A percentile compares a stretch with the other conserved stretches of the same genome.
phyloP scores from a whole-genome alignment of 2,797 vertebrate genomes.

The Thripadectes ignobilis region DNA sequence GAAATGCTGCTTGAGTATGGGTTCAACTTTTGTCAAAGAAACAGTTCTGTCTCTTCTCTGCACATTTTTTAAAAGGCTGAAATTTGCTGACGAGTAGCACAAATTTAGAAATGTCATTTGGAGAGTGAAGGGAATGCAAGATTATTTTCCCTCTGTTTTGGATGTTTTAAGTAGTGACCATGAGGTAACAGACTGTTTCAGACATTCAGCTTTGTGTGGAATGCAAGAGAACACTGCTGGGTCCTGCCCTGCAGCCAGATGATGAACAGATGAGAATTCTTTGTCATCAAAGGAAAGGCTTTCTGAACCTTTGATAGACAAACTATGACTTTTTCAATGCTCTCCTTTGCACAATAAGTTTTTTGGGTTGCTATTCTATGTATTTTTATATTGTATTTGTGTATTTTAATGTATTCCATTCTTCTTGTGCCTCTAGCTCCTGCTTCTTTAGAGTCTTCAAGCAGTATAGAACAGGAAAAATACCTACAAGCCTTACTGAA shows the following conservation, averaged over 20 bases:
- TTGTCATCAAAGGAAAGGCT: neutral
- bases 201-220: neutral
- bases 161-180: neutral
- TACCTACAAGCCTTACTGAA: slow-evolving; percentile 94
- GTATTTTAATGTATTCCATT: neutral
- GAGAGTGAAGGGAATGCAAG: neutral
- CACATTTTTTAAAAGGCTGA: neutral
- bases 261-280: neutral
- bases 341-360: neutral
- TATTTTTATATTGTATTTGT: neutral
- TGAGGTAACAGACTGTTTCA: neutral
- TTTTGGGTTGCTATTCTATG: neutral
- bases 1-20: neutral
- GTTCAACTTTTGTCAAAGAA: neutral
- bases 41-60: neutral
- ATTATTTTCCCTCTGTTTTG: neutral
- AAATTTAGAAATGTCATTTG: neutral
- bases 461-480: slow-evolving; percentile 97
- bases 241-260: neutral
- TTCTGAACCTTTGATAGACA: neutral
- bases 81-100: neutral
- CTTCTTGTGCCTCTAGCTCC: slow-evolving; percentile 77
- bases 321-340: neutral
- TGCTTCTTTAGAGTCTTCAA: slow-evolving; percentile 90
- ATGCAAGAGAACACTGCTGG: neutral